These are phyloP conservation scores for Drosophila navojoa DNA, from an alignment of 1,140 invertebrate genomes.

Conservation along the genomic window DNA sequence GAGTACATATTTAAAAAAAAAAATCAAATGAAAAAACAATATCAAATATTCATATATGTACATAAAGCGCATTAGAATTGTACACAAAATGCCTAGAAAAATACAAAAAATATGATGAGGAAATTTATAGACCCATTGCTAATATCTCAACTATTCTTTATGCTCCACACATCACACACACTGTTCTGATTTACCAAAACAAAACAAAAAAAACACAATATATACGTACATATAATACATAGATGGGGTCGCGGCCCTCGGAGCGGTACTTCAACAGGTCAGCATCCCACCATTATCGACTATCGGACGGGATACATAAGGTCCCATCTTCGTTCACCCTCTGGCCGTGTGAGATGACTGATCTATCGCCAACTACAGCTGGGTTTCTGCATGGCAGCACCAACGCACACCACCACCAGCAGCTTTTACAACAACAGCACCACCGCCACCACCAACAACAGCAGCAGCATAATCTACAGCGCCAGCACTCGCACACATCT, in stretches of 20 bases:
- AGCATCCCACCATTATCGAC: slow-evolving; percentile 85
- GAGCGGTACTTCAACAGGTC: slow-evolving; percentile 84
- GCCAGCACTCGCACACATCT: slow-evolving; percentile 76
- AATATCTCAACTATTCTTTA: slow-evolving; percentile 52
- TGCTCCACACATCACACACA: slow-evolving; percentile 7
- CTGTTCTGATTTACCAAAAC: background rate
- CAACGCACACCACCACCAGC: slow-evolving; percentile 71
- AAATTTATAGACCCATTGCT: slow-evolving; percentile 32
- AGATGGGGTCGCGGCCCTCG: slow-evolving; percentile 84
- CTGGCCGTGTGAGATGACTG: slow-evolving; percentile 85
- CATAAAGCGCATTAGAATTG: slow-evolving; percentile 65
- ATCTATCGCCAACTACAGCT: slow-evolving; percentile 81
- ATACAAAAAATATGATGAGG: slow-evolving; percentile 39
- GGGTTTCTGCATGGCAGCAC: slow-evolving; percentile 73
- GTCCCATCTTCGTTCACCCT: slow-evolving; percentile 94
- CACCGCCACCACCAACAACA: slow-evolving; percentile 53
- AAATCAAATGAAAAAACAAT: slow-evolving; percentile 22
- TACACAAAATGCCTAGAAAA: slow-evolving; percentile 61
- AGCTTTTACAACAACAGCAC: slow-evolving; percentile 64
- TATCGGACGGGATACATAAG: slow-evolving; percentile 95
- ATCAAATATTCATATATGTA: slow-evolving; percentile 53
- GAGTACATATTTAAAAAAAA: slow-evolving; percentile 22
- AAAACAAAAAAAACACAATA: slow-evolving; percentile 17
- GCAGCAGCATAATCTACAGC: slow-evolving; percentile 67
- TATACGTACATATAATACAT: slow-evolving; percentile 9